These are phyloP conservation scores for Drosophila bocki DNA, from an alignment of 1,140 invertebrate genomes.

Conservation along the genomic window DNA sequence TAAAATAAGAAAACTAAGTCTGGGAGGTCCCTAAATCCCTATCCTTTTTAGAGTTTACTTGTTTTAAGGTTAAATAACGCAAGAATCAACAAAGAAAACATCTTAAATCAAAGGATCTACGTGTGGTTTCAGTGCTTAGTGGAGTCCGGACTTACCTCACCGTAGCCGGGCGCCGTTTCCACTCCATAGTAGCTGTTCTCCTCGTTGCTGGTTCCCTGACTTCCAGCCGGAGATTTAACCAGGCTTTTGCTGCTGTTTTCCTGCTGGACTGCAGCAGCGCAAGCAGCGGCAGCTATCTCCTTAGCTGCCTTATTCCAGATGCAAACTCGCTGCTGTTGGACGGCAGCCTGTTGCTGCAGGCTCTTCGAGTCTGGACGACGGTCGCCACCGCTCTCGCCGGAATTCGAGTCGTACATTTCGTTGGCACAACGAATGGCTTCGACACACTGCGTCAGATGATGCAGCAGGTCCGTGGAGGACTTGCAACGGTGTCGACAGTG, in stretches of 20 bases:
- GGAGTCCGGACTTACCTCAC: constrained; percentile 84
- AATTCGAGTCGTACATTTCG: constrained; percentile 84
- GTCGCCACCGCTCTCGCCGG: constrained; percentile 72
- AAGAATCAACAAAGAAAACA: not conserved
- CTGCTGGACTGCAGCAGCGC: constrained; percentile 52
- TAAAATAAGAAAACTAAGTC: not conserved
- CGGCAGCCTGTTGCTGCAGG: constrained; percentile 68
- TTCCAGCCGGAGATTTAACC: constrained; percentile 40
- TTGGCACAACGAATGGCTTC: constrained; percentile 85
- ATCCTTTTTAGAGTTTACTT: not conserved
- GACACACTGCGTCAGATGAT: constrained; percentile 90
- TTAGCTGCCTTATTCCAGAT: constrained; percentile 87
- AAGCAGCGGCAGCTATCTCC: constrained; percentile 83
- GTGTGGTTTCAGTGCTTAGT: constrained; percentile 11
- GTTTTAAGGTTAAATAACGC: not conserved
- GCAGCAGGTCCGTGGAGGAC: constrained; percentile 90
- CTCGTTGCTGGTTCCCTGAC: constrained; percentile 66
- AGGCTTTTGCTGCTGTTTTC: constrained; percentile 41
- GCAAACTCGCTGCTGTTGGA: constrained; percentile 87
- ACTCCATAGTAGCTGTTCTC: constrained; percentile 85
- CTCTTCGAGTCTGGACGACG: constrained; percentile 54
- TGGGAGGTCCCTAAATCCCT: not conserved
- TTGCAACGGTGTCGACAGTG: constrained; percentile 94
- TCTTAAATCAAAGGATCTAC: not conserved
- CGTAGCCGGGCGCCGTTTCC: constrained; percentile 86